A percentile compares a stretch with the other conserved stretches of the same genome.
Conservation (phyloP, 2,888 invertebrate genomes). For the Hedya salicella region DNA sequence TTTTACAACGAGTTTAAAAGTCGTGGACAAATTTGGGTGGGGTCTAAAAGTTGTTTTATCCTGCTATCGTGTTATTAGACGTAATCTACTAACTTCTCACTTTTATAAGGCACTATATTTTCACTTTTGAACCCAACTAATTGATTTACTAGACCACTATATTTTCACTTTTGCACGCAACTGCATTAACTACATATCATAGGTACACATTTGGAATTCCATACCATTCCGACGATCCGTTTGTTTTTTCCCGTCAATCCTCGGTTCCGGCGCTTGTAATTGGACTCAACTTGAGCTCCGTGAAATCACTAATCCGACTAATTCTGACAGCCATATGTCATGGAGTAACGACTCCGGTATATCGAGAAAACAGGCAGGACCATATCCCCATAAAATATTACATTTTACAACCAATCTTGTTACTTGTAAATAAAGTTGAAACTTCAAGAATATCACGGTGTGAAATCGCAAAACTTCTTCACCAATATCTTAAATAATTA, state of each 20-base stretch:
- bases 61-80: too few relatives aligned
- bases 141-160: too few relatives aligned
- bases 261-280: constrained; percentile 77
- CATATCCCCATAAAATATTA: constrained; percentile 44
- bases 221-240: constrained; percentile 71
- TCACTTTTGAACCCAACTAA: too few relatives aligned
- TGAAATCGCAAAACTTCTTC: constrained; percentile 1
- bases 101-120: too few relatives aligned
- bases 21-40: too few relatives aligned
- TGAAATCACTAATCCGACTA: constrained; percentile 85
- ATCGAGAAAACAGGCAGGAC: constrained; percentile 49
- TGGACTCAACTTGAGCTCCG: constrained; percentile 78
- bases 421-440: neutral
- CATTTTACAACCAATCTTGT: neutral
- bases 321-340: constrained; percentile 85
- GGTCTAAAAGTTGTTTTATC: too few relatives aligned
- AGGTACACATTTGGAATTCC: constrained; percentile 55
- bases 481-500: constrained; percentile 36
- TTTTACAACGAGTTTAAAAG: too few relatives aligned
- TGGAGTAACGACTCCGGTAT: constrained; percentile 71
- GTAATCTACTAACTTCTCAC: too few relatives aligned
- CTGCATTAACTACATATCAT: neutral
- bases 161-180: neutral
- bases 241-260: constrained; percentile 73
- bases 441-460: neutral